phyloP scores from a whole-genome alignment of 2,113 vertebrate genomes.

The Menura novaehollandiae region DNA sequence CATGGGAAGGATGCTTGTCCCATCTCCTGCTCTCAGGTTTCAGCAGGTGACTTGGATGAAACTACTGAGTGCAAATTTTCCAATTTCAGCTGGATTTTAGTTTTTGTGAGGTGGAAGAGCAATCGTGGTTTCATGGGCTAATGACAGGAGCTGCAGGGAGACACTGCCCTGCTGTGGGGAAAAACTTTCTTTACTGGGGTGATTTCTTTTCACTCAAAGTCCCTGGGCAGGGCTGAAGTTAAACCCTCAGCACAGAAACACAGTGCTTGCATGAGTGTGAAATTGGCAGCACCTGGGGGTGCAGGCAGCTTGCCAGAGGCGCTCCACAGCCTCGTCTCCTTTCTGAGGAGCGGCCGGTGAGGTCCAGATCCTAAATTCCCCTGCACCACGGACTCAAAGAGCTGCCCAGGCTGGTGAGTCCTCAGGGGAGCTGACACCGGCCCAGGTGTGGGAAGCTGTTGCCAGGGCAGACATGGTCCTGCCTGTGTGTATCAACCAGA shows the following conservation, averaged over 20 bases:
- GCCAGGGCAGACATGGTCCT: background rate
- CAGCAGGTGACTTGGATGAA: background rate
- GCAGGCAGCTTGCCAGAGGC: rapidly evolving
- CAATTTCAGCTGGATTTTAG: background rate
- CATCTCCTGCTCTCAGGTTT: background rate
- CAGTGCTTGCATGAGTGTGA: background rate
- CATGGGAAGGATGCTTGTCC: background rate
- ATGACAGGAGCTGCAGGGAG: background rate
- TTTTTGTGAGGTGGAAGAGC: background rate
- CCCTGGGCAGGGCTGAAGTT: background rate
- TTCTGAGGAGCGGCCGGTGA: rapidly evolving
- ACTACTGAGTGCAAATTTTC: background rate
- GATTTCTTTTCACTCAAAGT: background rate
- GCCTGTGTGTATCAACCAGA: background rate
- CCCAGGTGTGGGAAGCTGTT: background rate
- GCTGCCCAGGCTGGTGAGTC: background rate
- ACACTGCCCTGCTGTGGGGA: background rate
- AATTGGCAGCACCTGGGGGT: background rate
- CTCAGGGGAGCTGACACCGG: background rate
- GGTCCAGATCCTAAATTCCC: background rate
- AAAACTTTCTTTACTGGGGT: background rate
- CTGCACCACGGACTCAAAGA: background rate
- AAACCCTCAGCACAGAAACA: background rate
- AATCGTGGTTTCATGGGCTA: rapidly evolving
- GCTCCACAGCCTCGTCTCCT: rapidly evolving